A percentile compares a stretch with the other conserved stretches of the same genome.
Evolutionary conservation across 1,140 invertebrate genomes (phyloP).

Genomic region (Magallana angulata): DNA sequence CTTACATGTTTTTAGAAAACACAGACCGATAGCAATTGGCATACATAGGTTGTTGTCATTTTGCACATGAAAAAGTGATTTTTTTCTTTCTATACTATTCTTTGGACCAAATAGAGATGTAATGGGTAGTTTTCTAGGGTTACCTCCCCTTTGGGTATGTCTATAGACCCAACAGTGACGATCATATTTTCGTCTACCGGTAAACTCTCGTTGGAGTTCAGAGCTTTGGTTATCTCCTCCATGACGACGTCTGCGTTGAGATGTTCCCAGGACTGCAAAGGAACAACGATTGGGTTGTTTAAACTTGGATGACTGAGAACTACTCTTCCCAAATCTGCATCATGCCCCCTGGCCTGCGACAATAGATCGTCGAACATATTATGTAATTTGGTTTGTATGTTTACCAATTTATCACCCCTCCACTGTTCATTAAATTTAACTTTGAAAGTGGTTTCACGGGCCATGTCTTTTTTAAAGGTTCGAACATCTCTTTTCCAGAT

Average conservation of each 20-base stretch:
- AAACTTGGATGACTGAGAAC: conserved; percentile 34
- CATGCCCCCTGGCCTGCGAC: conserved; percentile 16
- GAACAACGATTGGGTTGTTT: conserved; percentile 26
- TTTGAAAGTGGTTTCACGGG: conserved; percentile 16
- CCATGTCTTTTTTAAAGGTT: conserved; percentile 44
- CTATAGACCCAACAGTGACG: conserved; percentile 25
- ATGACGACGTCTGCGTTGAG: conserved; percentile 32
- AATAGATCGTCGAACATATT: conserved; percentile 45
- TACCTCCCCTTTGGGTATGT: not conserved
- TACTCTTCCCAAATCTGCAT: conserved; percentile 42
- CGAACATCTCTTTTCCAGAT: conserved; percentile 6
- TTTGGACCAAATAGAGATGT: no score
- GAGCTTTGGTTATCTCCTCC: conserved; percentile 5
- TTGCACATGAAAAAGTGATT: no score
- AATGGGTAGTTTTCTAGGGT: no score
- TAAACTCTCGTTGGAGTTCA: conserved; percentile 27
- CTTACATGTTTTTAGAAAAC: conserved; percentile 36
- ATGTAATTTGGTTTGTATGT: conserved; percentile 27
- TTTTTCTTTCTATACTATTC: no score
- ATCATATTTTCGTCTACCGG: conserved; percentile 16
- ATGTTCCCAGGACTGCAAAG: conserved; percentile 26
- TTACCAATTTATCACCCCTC: conserved; percentile 7
- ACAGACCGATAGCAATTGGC: conserved; percentile 1
- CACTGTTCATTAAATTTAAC: conserved; percentile 37
- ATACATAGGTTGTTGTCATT: not conserved